Evolutionary conservation across 2,888 invertebrate species (phyloP).

Genomic region (Folsomia manolachei): DNA sequence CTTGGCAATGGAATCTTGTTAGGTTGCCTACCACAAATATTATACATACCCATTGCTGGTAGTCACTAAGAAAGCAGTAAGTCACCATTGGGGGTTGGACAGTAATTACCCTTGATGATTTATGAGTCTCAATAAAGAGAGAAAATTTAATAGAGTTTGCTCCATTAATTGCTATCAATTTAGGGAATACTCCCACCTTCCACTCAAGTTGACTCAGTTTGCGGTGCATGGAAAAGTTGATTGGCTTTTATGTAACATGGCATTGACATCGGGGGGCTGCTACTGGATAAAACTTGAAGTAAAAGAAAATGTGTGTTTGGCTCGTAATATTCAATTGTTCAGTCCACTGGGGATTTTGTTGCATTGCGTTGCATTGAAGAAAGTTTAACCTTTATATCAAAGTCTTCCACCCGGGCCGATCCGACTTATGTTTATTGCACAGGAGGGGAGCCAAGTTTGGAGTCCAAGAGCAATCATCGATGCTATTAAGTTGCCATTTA

Average conservation of each 20-base stretch:
- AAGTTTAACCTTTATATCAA: not conserved
- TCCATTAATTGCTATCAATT: slow-evolving; percentile 40
- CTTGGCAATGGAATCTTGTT: not conserved
- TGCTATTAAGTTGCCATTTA: not conserved
- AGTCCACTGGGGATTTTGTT: not conserved
- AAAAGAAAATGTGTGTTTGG: not conserved
- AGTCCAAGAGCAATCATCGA: not conserved
- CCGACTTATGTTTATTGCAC: not conserved
- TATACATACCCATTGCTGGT: slow-evolving; percentile 2
- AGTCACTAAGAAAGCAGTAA: not conserved
- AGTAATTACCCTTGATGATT: slow-evolving; percentile 40
- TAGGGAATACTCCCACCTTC: slow-evolving; percentile 5
- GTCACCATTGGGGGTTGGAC: slow-evolving; percentile 19
- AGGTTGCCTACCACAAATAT: not conserved
- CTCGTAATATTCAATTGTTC: not conserved
- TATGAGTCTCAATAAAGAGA: slow-evolving; percentile 36
- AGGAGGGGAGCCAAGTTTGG: too few species aligned
- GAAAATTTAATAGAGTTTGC: slow-evolving; percentile 43
- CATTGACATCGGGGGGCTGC: not conserved
- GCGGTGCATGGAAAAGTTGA: too few species aligned
- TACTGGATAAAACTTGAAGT: too few species aligned
- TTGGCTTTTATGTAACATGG: not conserved
- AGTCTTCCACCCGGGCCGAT: too few species aligned
- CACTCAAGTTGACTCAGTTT: not conserved
- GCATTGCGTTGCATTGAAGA: not conserved